phyloP scores from a whole-genome alignment of 2,888 invertebrate species.

The Drosophila borborema region DNA sequence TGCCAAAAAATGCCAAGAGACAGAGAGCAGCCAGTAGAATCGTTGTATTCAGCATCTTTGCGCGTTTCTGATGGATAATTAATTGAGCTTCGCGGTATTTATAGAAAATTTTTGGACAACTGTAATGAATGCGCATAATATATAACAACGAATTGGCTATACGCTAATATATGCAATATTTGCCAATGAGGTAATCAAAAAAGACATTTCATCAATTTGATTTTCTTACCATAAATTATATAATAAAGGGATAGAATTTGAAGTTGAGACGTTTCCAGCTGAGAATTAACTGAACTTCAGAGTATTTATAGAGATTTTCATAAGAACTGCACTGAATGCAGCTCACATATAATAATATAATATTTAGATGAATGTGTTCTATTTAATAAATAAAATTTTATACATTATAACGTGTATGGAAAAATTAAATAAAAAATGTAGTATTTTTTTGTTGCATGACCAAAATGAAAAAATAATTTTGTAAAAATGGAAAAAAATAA shows the following conservation, averaged over 20 bases:
- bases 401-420: no score
- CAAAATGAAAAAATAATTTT: neutral
- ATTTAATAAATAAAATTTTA: no score
- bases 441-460: no score
- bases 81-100: neutral
- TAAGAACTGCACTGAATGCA: neutral
- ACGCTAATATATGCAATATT: neutral
- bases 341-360: neutral
- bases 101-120: neutral
- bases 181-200: no score
- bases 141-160: neutral
- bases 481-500: no score
- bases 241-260: no score
- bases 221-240: no score
- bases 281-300: neutral
- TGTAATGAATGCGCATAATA: neutral
- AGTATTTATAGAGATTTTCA: neutral
- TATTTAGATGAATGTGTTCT: no score
- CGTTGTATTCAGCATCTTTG: neutral
- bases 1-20: neutral
- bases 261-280: no score
- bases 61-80: no score
- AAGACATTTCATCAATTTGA: no score
- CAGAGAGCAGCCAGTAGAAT: neutral
- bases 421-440: no score